These are phyloP conservation scores for Myotis davidii DNA, from an alignment of 2,113 vertebrate species.

Conservation along the genomic window DNA sequence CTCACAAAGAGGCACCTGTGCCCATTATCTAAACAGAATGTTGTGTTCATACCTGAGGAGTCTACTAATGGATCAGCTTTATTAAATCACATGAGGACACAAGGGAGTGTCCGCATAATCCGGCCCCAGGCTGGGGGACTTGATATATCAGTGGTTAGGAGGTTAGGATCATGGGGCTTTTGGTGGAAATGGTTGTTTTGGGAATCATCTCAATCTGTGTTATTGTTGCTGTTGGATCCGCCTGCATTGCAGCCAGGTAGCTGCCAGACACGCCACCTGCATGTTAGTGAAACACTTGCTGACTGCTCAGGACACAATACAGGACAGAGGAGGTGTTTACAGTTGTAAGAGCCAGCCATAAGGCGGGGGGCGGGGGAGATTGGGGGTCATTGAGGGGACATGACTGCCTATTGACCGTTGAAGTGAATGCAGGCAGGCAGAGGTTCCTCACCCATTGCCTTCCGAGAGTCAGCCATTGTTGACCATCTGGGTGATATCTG, in stretches of 20 bases:
- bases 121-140: not conserved
- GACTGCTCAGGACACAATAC: not conserved
- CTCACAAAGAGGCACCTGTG: not conserved
- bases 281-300: not conserved
- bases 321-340: no score
- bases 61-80: not conserved
- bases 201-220: not conserved
- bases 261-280: no score
- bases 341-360: not conserved
- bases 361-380: no score
- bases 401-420: no score
- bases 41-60: not conserved
- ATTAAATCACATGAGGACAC: not conserved
- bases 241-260: not conserved
- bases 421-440: not conserved
- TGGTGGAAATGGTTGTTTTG: not conserved
- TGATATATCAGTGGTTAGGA: not conserved
- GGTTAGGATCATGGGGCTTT: not conserved
- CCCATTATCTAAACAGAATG: not conserved
- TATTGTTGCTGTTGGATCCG: not conserved
- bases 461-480: not conserved
- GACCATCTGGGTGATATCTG: not conserved
- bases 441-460: not conserved
- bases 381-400: not conserved
- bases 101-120: not conserved